Base-by-base conservation (phyloP, 1,140 invertebrate genomes). In the Papilio polytes region DNA sequence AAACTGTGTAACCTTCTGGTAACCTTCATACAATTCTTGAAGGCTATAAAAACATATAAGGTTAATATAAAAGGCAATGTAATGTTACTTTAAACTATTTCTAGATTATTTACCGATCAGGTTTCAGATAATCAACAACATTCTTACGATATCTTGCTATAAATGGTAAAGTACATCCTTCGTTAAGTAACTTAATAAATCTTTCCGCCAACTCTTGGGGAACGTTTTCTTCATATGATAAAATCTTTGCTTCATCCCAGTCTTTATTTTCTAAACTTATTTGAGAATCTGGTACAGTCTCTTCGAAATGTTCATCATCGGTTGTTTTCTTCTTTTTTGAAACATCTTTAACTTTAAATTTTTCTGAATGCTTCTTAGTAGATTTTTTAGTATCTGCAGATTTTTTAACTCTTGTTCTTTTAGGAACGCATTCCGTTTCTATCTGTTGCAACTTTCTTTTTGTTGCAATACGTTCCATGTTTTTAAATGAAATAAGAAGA, bases 91-190 rank as follows among this genome's bases (percentile, higher is more conserved):
- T 41, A 41, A 41, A 41, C 8, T 8, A 41, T 41, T 41, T 41
- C 4, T 41, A 41, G 4, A 41, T 4, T 44, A 36, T 73, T 87
- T 88, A 95, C 95, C 90, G 85, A 81, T 95, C 94, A 48, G 94
- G 95, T 85, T 91, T 90, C 74, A 95, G 84, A 83, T 94, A 87
- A 83, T 93, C 86, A 4, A 95, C 92, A 80, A 88, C 89, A 77
- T 90, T 85, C 83, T 95, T 95, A 48, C 95, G 85, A 83, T 95
- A 95, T 88, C 95, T 90, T 31, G 94, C 94, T 83, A 95, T 95
- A 85, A 95, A 95, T 22, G 95, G 95, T 22, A 95, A 84, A 46
- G 94, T 95, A 78, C 95, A 95, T 0, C 95, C 94, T 83, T 95
- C 92, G 78, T 84, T 88, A 12, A 95, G 81, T 3, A 95, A 83